Percentiles rank a stretch among this genome's conserved stretches.
Conservation (phyloP, 2,888 invertebrate genomes). For the Perizoma affinitatum region DNA sequence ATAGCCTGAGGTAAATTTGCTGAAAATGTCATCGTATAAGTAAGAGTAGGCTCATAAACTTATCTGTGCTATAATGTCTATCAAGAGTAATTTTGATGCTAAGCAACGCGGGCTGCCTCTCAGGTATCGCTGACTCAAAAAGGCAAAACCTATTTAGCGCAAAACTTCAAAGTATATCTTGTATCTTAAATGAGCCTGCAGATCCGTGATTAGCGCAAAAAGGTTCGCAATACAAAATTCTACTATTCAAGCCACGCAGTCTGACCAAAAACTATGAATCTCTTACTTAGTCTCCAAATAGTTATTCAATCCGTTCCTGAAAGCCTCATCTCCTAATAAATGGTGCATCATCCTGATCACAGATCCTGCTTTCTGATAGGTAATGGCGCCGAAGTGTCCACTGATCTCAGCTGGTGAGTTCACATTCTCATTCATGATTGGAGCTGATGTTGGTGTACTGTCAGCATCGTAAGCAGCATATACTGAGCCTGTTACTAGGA, state of each 20-base stretch:
- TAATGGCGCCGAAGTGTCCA: conserved; percentile 86
- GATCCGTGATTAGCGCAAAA: too few relatives aligned
- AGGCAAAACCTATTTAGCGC: too few relatives aligned
- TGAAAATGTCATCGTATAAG: conserved; percentile 36
- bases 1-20: conserved; percentile 69
- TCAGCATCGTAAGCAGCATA: conserved; percentile 87
- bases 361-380: conserved; percentile 87
- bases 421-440: conserved; percentile 84
- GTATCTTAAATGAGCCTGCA: too few relatives aligned
- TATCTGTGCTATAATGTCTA: too few relatives aligned
- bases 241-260: too few relatives aligned
- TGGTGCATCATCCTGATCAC: conserved; percentile 79
- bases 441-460: conserved; percentile 69
- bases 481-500: conserved; percentile 86
- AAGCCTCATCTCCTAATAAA: conserved; percentile 66
- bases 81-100: too few relatives aligned
- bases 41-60: too few relatives aligned
- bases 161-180: too few relatives aligned
- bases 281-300: conserved; percentile 81
- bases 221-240: too few relatives aligned
- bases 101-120: too few relatives aligned
- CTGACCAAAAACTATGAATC: too few relatives aligned
- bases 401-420: conserved; percentile 85
- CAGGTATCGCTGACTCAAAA: too few relatives aligned
- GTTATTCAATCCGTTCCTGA: conserved; percentile 52